phyloP scores from a whole-genome alignment of 1,140 invertebrate species.

The Harpegnathos saltator region DNA sequence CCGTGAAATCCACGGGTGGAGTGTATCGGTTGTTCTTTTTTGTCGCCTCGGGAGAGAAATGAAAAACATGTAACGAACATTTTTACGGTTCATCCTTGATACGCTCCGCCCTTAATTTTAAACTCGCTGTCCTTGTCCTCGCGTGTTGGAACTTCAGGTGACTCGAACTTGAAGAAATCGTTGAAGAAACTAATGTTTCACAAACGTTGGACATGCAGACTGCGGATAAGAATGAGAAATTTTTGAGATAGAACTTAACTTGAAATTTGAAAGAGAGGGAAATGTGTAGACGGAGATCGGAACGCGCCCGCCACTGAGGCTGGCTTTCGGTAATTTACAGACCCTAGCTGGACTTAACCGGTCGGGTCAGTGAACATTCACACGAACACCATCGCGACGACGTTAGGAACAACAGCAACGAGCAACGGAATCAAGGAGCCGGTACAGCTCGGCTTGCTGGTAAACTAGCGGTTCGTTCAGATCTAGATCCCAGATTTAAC shows the following conservation, averaged over 20 bases:
- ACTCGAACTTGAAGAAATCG: not conserved
- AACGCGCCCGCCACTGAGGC: not conserved
- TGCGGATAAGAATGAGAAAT: not conserved
- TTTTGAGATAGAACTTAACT: not conserved
- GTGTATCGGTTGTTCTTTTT: slow-evolving; percentile 55
- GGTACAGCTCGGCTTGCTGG: slow-evolving; percentile 72
- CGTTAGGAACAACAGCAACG: slow-evolving; percentile 64
- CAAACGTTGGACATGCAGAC: not conserved
- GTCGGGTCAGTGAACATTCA: slow-evolving; percentile 76
- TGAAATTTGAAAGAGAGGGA: not conserved
- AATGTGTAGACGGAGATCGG: not conserved
- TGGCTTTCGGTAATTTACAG: slow-evolving; percentile 3
- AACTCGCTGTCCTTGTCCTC: not conserved
- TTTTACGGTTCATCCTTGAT: slow-evolving; percentile 10
- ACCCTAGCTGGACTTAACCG: slow-evolving; percentile 61
- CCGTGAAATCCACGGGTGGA: slow-evolving; percentile 57
- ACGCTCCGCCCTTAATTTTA: not conserved
- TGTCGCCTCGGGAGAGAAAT: not conserved
- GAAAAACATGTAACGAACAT: slow-evolving; percentile 37
- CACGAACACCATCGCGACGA: slow-evolving; percentile 68
- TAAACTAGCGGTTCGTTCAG: slow-evolving; percentile 80
- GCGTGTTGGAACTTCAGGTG: not conserved
- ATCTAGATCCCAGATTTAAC: slow-evolving; percentile 82
- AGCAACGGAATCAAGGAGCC: slow-evolving; percentile 80
- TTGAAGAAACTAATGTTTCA: too few species aligned